These are phyloP conservation scores for Cisticola juncidis DNA, from an alignment of 2,113 vertebrate species.

Conservation along the genomic window DNA sequence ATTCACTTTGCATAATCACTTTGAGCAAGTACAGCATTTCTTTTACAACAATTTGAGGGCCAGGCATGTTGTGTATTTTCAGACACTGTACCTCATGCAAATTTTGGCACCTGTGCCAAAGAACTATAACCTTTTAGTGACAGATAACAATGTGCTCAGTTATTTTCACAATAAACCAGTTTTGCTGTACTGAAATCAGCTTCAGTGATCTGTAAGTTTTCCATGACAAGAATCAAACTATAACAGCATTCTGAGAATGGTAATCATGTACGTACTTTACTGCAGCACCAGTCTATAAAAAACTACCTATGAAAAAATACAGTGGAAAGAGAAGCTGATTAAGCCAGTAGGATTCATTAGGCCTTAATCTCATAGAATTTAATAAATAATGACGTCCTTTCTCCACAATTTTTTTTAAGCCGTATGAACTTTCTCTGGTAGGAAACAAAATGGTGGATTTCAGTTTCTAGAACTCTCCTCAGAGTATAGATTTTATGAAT, in stretches of 20 bases:
- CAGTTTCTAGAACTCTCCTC: not conserved
- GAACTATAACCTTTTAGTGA: not conserved
- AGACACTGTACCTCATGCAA: not conserved
- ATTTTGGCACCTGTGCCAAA: not conserved
- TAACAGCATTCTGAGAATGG: not conserved
- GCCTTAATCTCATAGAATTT: not conserved
- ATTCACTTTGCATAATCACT: not conserved
- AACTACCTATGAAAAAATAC: not conserved
- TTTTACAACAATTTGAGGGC: not conserved
- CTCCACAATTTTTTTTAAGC: not conserved
- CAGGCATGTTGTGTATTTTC: not conserved
- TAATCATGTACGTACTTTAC: not conserved
- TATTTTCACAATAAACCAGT: not conserved
- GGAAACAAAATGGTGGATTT: not conserved
- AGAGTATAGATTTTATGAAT: not conserved
- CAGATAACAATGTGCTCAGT: not conserved
- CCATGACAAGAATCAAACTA: not conserved
- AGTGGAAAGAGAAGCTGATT: fast-evolving
- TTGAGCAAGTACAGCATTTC: not conserved
- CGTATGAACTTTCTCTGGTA: not conserved
- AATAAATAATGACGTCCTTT: not conserved
- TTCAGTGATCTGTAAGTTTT: not conserved
- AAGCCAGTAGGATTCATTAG: not conserved
- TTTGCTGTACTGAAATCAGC: not conserved
- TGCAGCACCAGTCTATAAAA: not conserved